phyloP scores from a whole-genome alignment of 2,113 vertebrate species.

The Spermophilus dauricus region DNA sequence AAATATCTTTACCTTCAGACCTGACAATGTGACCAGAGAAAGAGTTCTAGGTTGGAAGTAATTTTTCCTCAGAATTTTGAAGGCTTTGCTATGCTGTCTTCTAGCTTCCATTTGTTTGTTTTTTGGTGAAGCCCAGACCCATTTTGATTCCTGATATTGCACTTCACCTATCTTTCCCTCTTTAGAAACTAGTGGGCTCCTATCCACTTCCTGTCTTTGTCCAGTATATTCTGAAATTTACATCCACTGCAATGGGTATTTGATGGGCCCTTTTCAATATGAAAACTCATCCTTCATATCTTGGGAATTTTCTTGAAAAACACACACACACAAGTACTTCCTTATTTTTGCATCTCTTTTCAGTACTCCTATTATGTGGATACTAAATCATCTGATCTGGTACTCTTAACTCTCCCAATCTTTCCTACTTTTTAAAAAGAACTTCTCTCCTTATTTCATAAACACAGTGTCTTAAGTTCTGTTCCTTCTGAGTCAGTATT shows the following conservation, averaged over 20 bases:
- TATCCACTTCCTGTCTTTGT: neutral
- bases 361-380: neutral
- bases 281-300: slow-evolving; percentile 35
- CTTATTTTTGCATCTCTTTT: neutral
- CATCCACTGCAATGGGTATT: neutral
- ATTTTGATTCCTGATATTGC: slow-evolving; percentile 12
- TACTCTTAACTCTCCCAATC: neutral
- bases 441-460: neutral
- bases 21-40: neutral
- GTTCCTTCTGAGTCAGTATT: slow-evolving; percentile 29
- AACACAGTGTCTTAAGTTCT: slow-evolving; percentile 30
- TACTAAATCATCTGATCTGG: neutral
- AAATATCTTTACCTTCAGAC: slow-evolving; percentile 33
- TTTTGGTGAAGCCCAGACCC: slow-evolving; percentile 10
- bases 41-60: neutral
- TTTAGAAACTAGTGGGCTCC: neutral
- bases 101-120: slow-evolving; percentile 16
- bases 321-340: neutral
- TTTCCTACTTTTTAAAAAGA: slow-evolving; percentile 30
- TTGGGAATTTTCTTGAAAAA: neutral
- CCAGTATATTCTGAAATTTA: neutral
- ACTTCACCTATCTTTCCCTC: neutral
- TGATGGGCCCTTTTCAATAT: neutral
- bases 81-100: slow-evolving; percentile 48
- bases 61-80: slow-evolving; percentile 59